phyloP scores from a whole-genome alignment of 2,888 invertebrate species.

The Fragum whitleyi region DNA sequence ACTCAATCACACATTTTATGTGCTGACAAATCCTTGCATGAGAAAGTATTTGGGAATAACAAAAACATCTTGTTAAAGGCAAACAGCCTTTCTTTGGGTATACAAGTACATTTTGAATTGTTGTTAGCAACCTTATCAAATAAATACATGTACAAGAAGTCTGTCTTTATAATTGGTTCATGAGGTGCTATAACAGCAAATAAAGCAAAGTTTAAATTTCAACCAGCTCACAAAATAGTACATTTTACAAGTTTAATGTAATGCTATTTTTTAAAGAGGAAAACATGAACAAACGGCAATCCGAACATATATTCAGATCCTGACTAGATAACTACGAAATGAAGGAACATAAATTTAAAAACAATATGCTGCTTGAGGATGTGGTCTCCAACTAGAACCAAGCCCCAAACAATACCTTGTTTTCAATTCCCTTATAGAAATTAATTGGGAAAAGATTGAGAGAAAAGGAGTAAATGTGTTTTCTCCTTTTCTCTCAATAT shows the following conservation, averaged over 20 bases:
- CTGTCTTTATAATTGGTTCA: constrained; percentile 4
- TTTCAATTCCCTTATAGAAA: not conserved
- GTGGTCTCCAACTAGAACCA: not conserved
- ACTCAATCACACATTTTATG: not conserved
- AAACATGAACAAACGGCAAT: not conserved
- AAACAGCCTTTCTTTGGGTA: not conserved
- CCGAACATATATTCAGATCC: not conserved
- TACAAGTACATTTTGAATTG: not conserved
- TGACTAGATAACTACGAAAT: constrained; percentile 1
- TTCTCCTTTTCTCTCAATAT: too few species aligned
- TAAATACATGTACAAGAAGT: not conserved
- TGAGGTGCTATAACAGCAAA: constrained; percentile 1
- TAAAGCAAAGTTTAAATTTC: not conserved
- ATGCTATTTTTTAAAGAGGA: constrained; percentile 4
- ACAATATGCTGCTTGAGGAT: constrained; percentile 4
- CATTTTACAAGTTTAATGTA: constrained; percentile 4
- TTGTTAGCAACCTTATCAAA: constrained; percentile 4
- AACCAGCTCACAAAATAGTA: not conserved
- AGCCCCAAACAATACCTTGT: not conserved
- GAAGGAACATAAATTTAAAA: not conserved
- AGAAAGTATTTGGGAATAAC: constrained; percentile 1
- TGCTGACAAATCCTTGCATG: constrained; percentile 4
- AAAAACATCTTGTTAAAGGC: not conserved
- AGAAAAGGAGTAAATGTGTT: not conserved
- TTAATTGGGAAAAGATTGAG: constrained; percentile 2